Evolutionary conservation across 2,888 invertebrate genomes (phyloP), one percentile per base, ranked within the genome.

Genomic region (Diarsia dahlii): DNA sequence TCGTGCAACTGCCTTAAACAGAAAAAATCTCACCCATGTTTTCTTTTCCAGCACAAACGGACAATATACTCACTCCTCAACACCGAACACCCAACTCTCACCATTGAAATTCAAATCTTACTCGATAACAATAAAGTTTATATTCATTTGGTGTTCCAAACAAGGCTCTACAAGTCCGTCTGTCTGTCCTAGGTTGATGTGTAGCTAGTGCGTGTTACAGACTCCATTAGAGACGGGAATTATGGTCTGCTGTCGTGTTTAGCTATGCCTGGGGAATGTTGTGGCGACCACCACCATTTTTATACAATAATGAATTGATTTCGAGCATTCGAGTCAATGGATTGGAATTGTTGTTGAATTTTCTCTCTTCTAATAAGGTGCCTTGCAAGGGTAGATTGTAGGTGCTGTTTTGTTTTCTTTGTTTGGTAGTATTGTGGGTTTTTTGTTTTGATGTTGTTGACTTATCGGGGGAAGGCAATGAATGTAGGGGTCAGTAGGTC

Each of bases 181-280:
- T 87, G 92, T 91, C 94, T 90, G 90, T 94, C 90, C 84, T 87
- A 75, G 80, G 89, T 92, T 95, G 95, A 95, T 95, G 94, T 95
- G 95, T 94, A 88, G 92, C 91, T 85, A 88, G 92, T 93, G 94
- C 95, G 94, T 94, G 95, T 92, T 92, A 93, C 92, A 86, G 93
- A 94, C 94, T 95, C 95, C 94, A 95, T 95, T 95, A 95, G 90
- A 82, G 88, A 76, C 79, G 88, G 88, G 92, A 95, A 94, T 94
- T 95, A 95, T 95, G 93, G 92, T 89, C 84, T 83, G 85, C 92
- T 93, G 94, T 94, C 94, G 89, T 89, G 90, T 91, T 90, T 89
- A 90, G 91, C 89, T 89, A 91, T 93, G 93, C 90, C 84, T 71
- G 84, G 82, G 82, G 88, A 88, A 89, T 89, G 84, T 91, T 91